These are phyloP conservation scores for Drosophila austrosaltans DNA, from an alignment of 2,888 invertebrate species.

Conservation along the genomic window DNA sequence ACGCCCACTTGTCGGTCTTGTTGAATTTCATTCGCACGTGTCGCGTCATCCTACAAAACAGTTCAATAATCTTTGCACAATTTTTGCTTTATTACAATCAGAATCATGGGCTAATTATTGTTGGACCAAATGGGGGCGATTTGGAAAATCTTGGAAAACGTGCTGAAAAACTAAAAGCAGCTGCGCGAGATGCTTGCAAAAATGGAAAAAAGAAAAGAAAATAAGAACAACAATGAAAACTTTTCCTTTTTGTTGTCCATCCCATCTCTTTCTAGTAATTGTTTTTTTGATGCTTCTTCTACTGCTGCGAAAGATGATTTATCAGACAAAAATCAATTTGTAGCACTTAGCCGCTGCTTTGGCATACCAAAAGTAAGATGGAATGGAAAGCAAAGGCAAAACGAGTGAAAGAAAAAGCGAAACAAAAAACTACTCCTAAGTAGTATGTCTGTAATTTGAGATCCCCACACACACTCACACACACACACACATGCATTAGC, in stretches of 20 bases:
- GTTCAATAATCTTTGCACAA: slow-evolving; percentile 62
- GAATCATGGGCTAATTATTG: slow-evolving; percentile 60
- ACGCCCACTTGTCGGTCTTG: slow-evolving; percentile 36
- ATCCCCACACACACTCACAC: slow-evolving; percentile 14
- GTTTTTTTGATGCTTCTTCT: neutral
- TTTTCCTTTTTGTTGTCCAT: slow-evolving; percentile 25
- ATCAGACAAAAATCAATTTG: slow-evolving; percentile 69
- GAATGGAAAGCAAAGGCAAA: slow-evolving; percentile 24
- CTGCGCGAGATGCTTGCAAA: slow-evolving; percentile 17
- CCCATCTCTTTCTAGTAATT: neutral
- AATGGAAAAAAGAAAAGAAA: slow-evolving; percentile 23
- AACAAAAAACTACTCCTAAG: slow-evolving; percentile 38
- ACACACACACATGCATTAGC: slow-evolving; percentile 25
- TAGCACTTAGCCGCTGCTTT: slow-evolving; percentile 52
- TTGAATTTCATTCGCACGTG: slow-evolving; percentile 23
- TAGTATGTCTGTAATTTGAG: slow-evolving; percentile 48
- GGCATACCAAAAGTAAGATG: slow-evolving; percentile 26
- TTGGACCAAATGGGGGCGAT: slow-evolving; percentile 44
- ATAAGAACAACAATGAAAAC: slow-evolving; percentile 20
- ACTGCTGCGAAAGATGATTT: slow-evolving; percentile 46
- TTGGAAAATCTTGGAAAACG: slow-evolving; percentile 45
- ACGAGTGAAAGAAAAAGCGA: slow-evolving; percentile 31
- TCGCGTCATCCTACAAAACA: slow-evolving; percentile 25
- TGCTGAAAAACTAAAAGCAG: slow-evolving; percentile 66
- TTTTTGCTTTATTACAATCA: slow-evolving; percentile 57